phyloP scores from a whole-genome alignment of 2,113 vertebrate genomes.

The Pycnonotus jocosus region DNA sequence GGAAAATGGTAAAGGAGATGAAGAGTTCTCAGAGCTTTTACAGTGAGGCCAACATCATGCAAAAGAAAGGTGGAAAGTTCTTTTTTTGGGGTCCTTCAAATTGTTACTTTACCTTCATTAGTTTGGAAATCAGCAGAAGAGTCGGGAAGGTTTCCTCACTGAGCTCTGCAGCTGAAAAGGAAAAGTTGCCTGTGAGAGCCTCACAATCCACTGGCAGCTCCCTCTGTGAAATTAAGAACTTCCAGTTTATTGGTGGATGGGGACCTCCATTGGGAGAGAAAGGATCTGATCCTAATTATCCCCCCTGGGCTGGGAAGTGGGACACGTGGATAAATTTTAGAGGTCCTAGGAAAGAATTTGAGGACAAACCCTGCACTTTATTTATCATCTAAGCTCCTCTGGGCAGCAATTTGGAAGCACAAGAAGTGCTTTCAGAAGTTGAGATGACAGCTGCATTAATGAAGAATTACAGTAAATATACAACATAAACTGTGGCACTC shows the following conservation, averaged over 20 bases:
- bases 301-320: not conserved
- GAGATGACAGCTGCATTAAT: not conserved
- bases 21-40: not conserved
- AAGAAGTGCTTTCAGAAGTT: not conserved
- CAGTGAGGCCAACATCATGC: not conserved
- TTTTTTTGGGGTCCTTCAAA: not conserved
- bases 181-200: not conserved
- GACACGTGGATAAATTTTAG: not conserved
- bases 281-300: not conserved
- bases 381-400: not conserved
- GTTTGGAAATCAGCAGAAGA: constrained; percentile 87
- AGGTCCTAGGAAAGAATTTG: not conserved
- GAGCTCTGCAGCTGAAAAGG: constrained; percentile 85
- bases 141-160: constrained; percentile 90
- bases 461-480: not conserved
- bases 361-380: not conserved
- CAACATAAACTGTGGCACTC: not conserved
- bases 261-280: not conserved
- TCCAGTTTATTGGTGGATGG: not conserved
- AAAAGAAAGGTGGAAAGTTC: not conserved
- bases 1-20: not conserved
- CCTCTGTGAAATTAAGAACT: not conserved
- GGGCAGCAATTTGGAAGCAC: not conserved
- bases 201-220: not conserved
- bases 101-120: constrained; percentile 86